Evolutionary conservation across 37 sponge, comb jelly and placozoan genomes (phyloP), one percentile per base, ranked within the genome.

Genomic region (Dysidea cf. avara): DNA sequence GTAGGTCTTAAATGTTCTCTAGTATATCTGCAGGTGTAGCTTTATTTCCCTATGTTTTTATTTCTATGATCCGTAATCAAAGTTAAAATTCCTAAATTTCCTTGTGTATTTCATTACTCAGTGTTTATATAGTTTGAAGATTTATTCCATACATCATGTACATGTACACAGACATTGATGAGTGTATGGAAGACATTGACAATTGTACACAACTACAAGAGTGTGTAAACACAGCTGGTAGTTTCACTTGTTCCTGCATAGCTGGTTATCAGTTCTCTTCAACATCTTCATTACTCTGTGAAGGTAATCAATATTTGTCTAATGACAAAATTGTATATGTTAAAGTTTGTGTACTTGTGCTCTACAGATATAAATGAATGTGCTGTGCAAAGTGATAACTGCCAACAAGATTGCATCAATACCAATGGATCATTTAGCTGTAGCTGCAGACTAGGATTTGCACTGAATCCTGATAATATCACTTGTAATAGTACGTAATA

Each of bases 351-450:
- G 2, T 1, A 21, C 66, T 30, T 50, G 14, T 2, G 11, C 40
- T 25, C 28, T 34, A 13, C 37, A 84, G 85, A 84, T 76, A 53
- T 77, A 1, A 48, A 84, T 61, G 85, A 84, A 32, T 84, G 85
- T 51, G 54, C 5, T 34, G 48, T 1, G 28, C 2, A 31, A 4
- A 70, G 76, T 58, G 78, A 74, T 30, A n/a, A n/a, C 9, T 82
- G 83, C 39, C 69, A 77, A 22, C 84, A 83, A 17, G 33, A 54
- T 25, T 85, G 80, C 56, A 64, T 5, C 6, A 79, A 79, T 34
- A 71, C 67, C 0, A 32, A 60, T 5, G 80, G 80, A 34, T 61
- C 67, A 1, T 79, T 52, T 51, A 40, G 0, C 3, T 85, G 79
- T 57, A 26, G 40, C 26, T 80, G 87, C 40, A 16, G 13, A 2